Evolutionary conservation across 2,113 vertebrate species (phyloP), one percentile per base, ranked within the genome.

Genomic region (Pagrus major): DNA sequence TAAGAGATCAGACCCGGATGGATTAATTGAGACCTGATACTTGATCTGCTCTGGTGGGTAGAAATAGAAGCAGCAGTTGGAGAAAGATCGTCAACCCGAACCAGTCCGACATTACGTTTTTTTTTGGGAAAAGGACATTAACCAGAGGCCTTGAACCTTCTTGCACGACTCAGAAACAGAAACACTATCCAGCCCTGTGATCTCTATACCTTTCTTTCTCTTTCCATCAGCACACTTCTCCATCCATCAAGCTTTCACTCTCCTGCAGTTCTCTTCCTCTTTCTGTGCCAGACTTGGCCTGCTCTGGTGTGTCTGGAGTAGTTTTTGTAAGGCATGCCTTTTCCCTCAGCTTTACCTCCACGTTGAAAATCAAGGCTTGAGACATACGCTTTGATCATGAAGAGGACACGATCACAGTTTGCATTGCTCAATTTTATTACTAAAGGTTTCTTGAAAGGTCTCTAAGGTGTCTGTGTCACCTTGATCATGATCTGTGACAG

Each of bases 111-210:
- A 20, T 76, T 41, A 74, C 55, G 74, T 51, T 71, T 89, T 51
- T 71, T 89, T 88, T 73, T 86, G 82, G 82, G 51, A 65, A 67
- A 79, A 65, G 80, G 87, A 94, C 77, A 86, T 79, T 91, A 86
- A 91, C 81, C 92, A 93, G 90, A 91, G 80, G 55, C 80, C 76
- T 71, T 25, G 20, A 81, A 80, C 84, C 77, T 71, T 54, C 16
- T 70, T 76, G 72, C 76, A 76, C 80, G 80, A 74, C 74, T 66
- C 70, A 21, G 52, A 70, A 84, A 71, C 51, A 78, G 91, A 91
- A 94, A 93, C 89, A 85, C 85, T 71, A 94, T 92, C 89, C 87
- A 84, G 71, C 79, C 64, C 70, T 78, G 68, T 83, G 89, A 91
- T 93, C 85, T 92, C 79, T 84, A 93, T 86, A 89, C 88, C 83